These are phyloP conservation scores for Sabatieria punctata DNA, from an alignment of 2,888 invertebrate species.

Conservation along the genomic window DNA sequence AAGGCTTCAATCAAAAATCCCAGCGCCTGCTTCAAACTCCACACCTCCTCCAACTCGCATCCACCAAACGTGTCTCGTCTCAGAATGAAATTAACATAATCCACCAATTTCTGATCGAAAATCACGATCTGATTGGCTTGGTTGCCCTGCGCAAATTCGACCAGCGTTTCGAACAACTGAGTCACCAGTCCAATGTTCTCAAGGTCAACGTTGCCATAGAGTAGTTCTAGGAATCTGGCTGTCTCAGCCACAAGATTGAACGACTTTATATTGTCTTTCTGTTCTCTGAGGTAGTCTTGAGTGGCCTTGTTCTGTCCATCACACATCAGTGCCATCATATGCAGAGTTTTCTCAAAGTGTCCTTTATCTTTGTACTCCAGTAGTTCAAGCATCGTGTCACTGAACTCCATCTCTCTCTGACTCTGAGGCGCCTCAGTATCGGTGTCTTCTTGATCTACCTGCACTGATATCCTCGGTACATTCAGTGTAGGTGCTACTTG, in stretches of 20 bases:
- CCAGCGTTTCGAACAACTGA: conserved; percentile 31
- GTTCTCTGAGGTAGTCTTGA: conserved; percentile 33
- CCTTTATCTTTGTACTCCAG: conserved; percentile 32
- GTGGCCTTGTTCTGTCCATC: conserved; percentile 32
- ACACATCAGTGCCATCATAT: conserved; percentile 33
- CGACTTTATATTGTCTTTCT: conserved; percentile 34
- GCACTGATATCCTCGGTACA: too few species aligned
- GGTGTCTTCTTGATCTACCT: too few species aligned
- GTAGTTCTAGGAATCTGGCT: conserved; percentile 28
- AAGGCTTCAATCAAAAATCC: conserved; percentile 25
- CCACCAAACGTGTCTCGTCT: conserved; percentile 25
- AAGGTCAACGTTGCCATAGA: conserved; percentile 28
- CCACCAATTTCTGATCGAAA: conserved; percentile 33
- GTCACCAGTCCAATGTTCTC: conserved; percentile 28
- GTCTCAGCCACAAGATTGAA: conserved; percentile 32
- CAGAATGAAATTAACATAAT: conserved; percentile 33
- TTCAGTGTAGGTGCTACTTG: too few species aligned
- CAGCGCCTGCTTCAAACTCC: conserved; percentile 25
- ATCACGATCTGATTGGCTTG: conserved; percentile 30
- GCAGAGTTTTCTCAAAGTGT: conserved; percentile 31
- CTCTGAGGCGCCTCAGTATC: neutral
- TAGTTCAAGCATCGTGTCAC: conserved; percentile 11
- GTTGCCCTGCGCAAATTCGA: conserved; percentile 33
- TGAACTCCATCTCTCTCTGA: neutral
- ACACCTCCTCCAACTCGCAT: conserved; percentile 24